Conservation (phyloP, 2,113 vertebrate species). For the Kryptolebias marmoratus region DNA sequence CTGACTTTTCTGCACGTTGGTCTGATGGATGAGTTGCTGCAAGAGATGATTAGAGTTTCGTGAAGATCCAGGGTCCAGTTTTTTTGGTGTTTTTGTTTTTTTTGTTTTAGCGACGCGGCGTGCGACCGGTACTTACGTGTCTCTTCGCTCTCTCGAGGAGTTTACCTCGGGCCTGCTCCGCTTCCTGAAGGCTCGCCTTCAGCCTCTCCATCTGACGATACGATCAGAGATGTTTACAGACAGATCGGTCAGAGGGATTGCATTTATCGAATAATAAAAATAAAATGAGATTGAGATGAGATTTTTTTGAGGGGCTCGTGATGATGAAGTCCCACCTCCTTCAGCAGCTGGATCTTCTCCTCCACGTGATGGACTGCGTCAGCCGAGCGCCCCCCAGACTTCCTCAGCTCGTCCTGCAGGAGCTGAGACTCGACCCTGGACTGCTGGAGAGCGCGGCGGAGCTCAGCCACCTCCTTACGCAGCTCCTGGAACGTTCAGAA, state of each 20-base stretch:
- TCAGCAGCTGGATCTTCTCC: slow-evolving; percentile 75
- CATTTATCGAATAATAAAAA: not conserved
- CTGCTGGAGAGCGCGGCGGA: slow-evolving; percentile 67
- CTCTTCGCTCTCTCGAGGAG: slow-evolving; percentile 80
- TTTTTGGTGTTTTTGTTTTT: too few relatives aligned
- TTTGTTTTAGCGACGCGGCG: not conserved
- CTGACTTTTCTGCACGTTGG: slow-evolving; percentile 84
- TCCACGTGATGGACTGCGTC: slow-evolving; percentile 56
- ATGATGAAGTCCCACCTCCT: slow-evolving; percentile 50
- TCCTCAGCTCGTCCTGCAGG: slow-evolving; percentile 69
- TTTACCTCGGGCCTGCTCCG: slow-evolving; percentile 67
- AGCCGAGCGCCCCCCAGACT: slow-evolving; percentile 32
- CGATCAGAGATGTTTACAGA: not conserved
- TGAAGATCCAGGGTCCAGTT: not conserved
- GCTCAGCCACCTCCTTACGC: slow-evolving; percentile 66
- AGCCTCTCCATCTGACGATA: slow-evolving; percentile 75
- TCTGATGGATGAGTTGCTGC: slow-evolving; percentile 84
- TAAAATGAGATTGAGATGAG: not conserved
- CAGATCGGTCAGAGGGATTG: not conserved
- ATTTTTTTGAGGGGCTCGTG: too few relatives aligned
- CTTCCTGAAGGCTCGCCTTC: slow-evolving; percentile 69
- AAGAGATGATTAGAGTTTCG: slow-evolving; percentile 12
- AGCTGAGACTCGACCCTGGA: slow-evolving; percentile 66
- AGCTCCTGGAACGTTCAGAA: slow-evolving; percentile 65
- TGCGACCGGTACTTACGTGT: slow-evolving; percentile 66